Base-by-base conservation (phyloP, 2,113 vertebrate species). In the Entomyzon cyanotis region DNA sequence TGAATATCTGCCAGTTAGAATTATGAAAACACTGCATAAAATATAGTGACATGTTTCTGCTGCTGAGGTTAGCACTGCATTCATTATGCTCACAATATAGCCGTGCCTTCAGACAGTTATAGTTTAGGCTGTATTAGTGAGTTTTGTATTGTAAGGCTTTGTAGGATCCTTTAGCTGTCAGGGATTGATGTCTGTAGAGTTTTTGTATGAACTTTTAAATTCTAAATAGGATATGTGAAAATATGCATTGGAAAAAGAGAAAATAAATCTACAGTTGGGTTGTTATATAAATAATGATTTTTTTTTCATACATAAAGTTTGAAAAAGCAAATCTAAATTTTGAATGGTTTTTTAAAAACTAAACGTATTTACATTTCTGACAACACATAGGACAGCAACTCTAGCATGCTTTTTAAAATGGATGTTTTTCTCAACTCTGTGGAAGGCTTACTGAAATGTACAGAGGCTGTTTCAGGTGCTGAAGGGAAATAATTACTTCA, bases 1-100 rank as follows among this genome's bases (percentile, higher is more conserved):
- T 78, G 91, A 96, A 53, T 60, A 94, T 90, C 87, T 97, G 76
- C 86, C 69, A 87, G 59, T 59, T 76, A 87, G 60, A 94, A 84
- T 94, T 84, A 90, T 46, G 92, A 87, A 93, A 93, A 92, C 68
- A 91, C 69, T 71, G 33, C 70, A 52, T 73, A 86, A 81, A 93
- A 89, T 90, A 56, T 11, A 86, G 53, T 47, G 64, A 25, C 63
- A 33, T 65, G n/a, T 75, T 94, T 84, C 77, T 75, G 74, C 77
- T 87, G 80, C 73, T 56, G 73, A 81, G 77, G 77, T 78, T 94
- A 89, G 76, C 30, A 0, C 63, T 67, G 59, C 69, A 71, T 83
- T 91, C 22, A 33, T 93, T 95, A 84, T 60, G 37, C n/a, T 94
- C 47, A 46, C 33, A 78, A 78, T 92, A 81, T 78, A 58, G 22